These are phyloP conservation scores for Cephalotes varians DNA, from an alignment of 2,888 invertebrate species.

Conservation along the genomic window DNA sequence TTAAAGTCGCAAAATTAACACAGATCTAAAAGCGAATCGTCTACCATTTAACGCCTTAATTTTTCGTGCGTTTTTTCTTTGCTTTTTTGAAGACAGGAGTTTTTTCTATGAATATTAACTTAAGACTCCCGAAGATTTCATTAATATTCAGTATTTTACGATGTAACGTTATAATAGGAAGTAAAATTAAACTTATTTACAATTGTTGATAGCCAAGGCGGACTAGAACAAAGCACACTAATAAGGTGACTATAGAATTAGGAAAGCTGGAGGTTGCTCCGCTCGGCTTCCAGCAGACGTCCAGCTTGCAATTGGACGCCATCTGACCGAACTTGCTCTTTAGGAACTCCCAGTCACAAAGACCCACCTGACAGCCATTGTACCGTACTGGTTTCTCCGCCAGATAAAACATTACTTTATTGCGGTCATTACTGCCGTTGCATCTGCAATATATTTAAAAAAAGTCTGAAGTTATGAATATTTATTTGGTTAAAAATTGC, in stretches of 20 bases:
- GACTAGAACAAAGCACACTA: conserved; percentile 62
- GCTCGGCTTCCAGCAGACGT: conserved; percentile 87
- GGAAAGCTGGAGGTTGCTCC: conserved; percentile 48
- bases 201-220: conserved; percentile 9
- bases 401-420: conserved; percentile 90
- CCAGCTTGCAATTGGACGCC: conserved; percentile 87
- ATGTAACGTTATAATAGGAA: neutral
- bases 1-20: neutral
- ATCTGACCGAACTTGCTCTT: conserved; percentile 88
- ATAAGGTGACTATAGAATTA: conserved; percentile 47
- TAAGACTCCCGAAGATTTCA: neutral
- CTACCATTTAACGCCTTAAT: conserved; percentile 8
- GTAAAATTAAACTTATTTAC: conserved; percentile 2
- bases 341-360: conserved; percentile 92
- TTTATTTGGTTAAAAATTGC: neutral
- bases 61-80: neutral
- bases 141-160: conserved; percentile 9
- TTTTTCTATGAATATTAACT: neutral
- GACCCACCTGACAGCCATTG: conserved; percentile 91
- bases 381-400: conserved; percentile 90
- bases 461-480: neutral
- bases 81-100: neutral
- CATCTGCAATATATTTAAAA: conserved; percentile 86
- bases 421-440: conserved; percentile 82
- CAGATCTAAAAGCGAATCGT: neutral